These are phyloP conservation scores for Spea multiplicata DNA, from an alignment of 2,113 vertebrate genomes.

Conservation along the genomic window DNA sequence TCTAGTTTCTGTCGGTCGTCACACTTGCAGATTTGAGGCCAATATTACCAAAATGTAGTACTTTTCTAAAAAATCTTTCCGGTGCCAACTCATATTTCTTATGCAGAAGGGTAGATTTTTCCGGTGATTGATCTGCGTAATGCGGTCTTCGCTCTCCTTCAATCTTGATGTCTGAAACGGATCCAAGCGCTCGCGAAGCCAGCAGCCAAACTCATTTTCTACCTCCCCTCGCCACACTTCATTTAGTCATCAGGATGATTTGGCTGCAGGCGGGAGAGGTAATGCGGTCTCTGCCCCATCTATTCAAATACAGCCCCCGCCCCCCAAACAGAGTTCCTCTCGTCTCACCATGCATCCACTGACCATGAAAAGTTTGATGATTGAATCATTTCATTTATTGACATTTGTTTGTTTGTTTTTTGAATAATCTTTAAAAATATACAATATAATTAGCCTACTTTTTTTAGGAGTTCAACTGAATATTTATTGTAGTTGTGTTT, in stretches of 20 bases:
- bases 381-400: neutral
- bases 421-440: no score
- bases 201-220: slow-evolving; percentile 4
- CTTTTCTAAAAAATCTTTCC: no score
- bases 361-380: neutral
- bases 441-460: no score
- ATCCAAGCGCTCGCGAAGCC: slow-evolving; percentile 14
- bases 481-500: no score
- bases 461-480: no score
- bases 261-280: slow-evolving; percentile 11
- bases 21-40: no score
- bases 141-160: neutral
- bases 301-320: neutral
- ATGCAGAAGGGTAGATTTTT: neutral
- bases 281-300: neutral
- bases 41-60: no score
- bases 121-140: slow-evolving; percentile 7
- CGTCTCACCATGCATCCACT: neutral
- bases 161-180: neutral
- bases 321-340: neutral
- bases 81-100: no score
- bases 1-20: no score
- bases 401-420: neutral
- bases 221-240: slow-evolving; percentile 1
- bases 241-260: slow-evolving; percentile 20